A percentile compares a stretch with the other conserved stretches of the same genome.
phyloP scores from a whole-genome alignment of 2,888 invertebrate species.

The Rhogogaster chlorosoma region DNA sequence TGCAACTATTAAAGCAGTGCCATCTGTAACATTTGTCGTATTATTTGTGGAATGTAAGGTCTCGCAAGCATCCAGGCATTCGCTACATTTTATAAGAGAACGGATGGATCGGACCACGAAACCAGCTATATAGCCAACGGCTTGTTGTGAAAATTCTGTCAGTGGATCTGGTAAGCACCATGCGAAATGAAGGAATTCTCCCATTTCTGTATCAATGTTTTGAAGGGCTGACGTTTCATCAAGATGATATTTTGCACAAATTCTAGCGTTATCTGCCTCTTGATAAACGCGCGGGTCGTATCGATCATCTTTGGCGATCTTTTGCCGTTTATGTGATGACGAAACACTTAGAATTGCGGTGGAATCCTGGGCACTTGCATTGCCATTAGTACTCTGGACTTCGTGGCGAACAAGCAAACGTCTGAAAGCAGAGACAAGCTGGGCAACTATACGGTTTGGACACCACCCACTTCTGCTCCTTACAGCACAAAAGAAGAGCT shows the following conservation, averaged over 20 bases:
- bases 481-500: slow-evolving; percentile 43
- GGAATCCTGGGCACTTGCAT: not conserved
- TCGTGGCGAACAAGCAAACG: slow-evolving; percentile 22
- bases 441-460: slow-evolving; percentile 21
- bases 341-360: not conserved
- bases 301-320: not conserved
- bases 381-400: not conserved
- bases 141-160: slow-evolving; percentile 15
- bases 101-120: not conserved
- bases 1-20: not conserved
- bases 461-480: slow-evolving; percentile 35
- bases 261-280: not conserved
- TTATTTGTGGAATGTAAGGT: not conserved
- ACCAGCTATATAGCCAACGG: slow-evolving; percentile 1
- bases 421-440: slow-evolving; percentile 31
- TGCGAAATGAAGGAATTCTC: not conserved
- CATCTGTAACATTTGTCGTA: not conserved
- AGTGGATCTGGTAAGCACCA: not conserved
- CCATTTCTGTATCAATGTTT: not conserved
- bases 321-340: not conserved
- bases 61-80: not conserved
- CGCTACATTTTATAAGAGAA: not conserved
- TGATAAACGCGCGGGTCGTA: not conserved
- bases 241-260: not conserved
- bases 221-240: not conserved